These are phyloP conservation scores for Euleptes europaea DNA, from an alignment of 2,113 vertebrate genomes.

Conservation along the genomic window DNA sequence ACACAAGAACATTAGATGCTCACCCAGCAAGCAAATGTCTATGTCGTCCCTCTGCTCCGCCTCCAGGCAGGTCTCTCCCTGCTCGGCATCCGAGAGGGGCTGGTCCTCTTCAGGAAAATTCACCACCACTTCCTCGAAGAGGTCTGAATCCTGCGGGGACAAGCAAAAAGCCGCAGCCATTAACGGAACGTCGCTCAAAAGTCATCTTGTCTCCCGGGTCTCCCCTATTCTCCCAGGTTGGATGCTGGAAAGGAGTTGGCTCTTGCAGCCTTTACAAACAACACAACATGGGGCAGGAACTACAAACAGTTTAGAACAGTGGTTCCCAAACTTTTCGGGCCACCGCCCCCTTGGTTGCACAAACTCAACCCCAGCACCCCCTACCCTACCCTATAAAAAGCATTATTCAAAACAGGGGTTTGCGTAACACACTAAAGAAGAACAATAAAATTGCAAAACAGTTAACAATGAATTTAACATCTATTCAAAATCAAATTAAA, in stretches of 20 bases:
- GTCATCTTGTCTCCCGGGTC: neutral
- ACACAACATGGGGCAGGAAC: neutral
- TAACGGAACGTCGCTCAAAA: neutral
- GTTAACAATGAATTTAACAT: too few relatives aligned
- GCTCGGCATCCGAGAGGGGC: constrained; percentile 1
- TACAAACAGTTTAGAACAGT: neutral
- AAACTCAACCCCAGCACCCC: too few relatives aligned
- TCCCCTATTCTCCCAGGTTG: neutral
- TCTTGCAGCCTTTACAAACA: neutral
- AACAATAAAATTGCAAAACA: too few relatives aligned
- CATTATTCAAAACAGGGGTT: too few relatives aligned
- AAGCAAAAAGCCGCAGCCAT: neutral
- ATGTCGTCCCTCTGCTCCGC: constrained; percentile 12
- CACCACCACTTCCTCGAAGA: constrained; percentile 25
- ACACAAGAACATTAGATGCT: neutral
- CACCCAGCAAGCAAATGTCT: constrained; percentile 25
- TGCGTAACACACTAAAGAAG: too few relatives aligned
- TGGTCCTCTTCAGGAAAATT: constrained; percentile 18
- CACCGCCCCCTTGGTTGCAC: too few relatives aligned
- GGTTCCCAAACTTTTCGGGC: too few relatives aligned
- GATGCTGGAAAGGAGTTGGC: neutral
- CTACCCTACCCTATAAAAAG: too few relatives aligned
- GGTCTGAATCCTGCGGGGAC: constrained; percentile 4
- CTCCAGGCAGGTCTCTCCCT: neutral
- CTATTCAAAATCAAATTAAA: too few relatives aligned